Evolutionary conservation across 2,888 invertebrate species (phyloP).

Genomic region (Andrena hattorfiana): DNA sequence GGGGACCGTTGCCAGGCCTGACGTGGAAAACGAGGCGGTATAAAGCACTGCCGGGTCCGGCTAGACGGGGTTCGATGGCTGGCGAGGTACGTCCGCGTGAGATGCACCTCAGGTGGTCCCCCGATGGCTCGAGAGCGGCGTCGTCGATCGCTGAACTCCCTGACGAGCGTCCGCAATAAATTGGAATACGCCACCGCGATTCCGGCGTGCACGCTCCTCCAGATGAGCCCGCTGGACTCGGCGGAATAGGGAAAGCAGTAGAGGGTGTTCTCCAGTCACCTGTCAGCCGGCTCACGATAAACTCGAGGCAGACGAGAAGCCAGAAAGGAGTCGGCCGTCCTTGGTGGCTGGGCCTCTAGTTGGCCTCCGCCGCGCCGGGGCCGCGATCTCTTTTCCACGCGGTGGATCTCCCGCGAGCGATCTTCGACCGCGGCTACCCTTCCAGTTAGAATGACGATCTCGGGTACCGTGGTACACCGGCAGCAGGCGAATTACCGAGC

Average conservation of each 20-base stretch:
- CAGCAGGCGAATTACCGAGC: slow-evolving; percentile 56
- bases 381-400: slow-evolving; percentile 41
- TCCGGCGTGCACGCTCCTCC: slow-evolving; percentile 34
- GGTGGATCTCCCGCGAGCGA: slow-evolving; percentile 46
- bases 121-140: slow-evolving; percentile 47
- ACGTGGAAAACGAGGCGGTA: slow-evolving; percentile 70
- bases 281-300: slow-evolving; percentile 68
- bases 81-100: slow-evolving; percentile 19
- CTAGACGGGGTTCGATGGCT: slow-evolving; percentile 49
- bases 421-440: slow-evolving; percentile 49
- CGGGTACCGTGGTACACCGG: slow-evolving; percentile 22
- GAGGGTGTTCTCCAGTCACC: slow-evolving; percentile 71
- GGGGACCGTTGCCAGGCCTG: slow-evolving; percentile 54
- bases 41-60: slow-evolving; percentile 66
- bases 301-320: slow-evolving; percentile 44
- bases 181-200: slow-evolving; percentile 75
- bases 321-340: slow-evolving; percentile 58
- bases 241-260: slow-evolving; percentile 55
- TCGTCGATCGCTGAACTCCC: slow-evolving; percentile 54
- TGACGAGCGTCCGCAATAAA: slow-evolving; percentile 74
- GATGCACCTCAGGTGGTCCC: slow-evolving; percentile 73
- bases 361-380: slow-evolving; percentile 23
- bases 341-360: slow-evolving; percentile 67
- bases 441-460: slow-evolving; percentile 53
- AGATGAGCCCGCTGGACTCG: slow-evolving; percentile 37